Conservation (phyloP, 2,888 invertebrate genomes). For the Drosophila yooni region DNA sequence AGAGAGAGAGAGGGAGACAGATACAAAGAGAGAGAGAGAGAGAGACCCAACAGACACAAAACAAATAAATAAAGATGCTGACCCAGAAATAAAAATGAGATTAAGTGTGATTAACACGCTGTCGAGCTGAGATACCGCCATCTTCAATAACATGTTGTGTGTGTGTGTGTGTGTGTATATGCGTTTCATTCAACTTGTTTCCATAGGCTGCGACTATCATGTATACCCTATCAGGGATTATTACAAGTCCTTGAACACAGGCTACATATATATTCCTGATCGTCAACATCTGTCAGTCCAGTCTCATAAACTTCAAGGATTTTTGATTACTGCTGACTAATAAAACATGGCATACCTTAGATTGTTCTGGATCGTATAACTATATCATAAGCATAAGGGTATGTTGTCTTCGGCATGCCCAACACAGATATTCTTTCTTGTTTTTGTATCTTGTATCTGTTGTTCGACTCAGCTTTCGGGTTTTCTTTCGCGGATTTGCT, state of each 20-base stretch:
- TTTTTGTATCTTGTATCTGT: conserved; percentile 34
- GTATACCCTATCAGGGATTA: neutral
- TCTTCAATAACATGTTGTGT: conserved; percentile 51
- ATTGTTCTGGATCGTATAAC: neutral
- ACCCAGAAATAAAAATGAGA: conserved; percentile 82
- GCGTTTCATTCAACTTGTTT: conserved; percentile 13
- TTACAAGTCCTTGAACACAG: too few relatives aligned
- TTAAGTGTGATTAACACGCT: conserved; percentile 82
- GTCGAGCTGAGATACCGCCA: conserved; percentile 63
- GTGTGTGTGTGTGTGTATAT: conserved; percentile 10
- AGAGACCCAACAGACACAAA: conserved; percentile 21
- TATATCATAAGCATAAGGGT: neutral
- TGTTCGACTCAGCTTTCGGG: conserved; percentile 32
- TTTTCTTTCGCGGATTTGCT: conserved; percentile 33
- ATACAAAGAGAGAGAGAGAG: neutral
- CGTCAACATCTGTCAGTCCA: neutral
- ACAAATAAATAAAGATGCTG: conserved; percentile 76
- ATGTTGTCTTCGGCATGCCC: neutral
- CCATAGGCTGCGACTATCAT: conserved; percentile 12
- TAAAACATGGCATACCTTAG: neutral
- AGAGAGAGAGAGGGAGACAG: neutral
- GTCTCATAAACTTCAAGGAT: neutral
- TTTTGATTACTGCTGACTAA: neutral
- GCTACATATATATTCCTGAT: neutral
- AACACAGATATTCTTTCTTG: neutral